These are phyloP conservation scores for Idris sp. DNA, from an alignment of 1,140 invertebrate genomes.

Conservation along the genomic window DNA sequence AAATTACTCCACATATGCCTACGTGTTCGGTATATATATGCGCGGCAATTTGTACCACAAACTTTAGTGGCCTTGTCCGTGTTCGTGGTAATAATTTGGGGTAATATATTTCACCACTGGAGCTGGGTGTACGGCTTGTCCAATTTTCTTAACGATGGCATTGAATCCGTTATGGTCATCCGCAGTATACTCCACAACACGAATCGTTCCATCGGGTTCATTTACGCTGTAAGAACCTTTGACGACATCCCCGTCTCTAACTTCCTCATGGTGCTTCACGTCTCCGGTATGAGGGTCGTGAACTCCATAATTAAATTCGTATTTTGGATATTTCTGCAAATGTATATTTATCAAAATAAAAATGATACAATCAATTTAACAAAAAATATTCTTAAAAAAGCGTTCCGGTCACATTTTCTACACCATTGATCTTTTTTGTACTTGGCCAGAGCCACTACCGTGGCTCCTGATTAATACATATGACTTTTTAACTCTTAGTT, in stretches of 20 bases:
- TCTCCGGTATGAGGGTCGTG: constrained; percentile 52
- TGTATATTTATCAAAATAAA: too few species aligned
- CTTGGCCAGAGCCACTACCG: too few species aligned
- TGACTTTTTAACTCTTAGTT: too few species aligned
- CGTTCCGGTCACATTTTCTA: too few species aligned
- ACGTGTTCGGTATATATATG: too few species aligned
- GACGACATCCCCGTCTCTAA: constrained; percentile 38
- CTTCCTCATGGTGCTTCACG: constrained; percentile 48
- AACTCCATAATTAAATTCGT: constrained; percentile 53
- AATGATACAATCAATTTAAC: too few species aligned
- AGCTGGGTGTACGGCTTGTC: constrained; percentile 37
- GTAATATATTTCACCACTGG: constrained; percentile 38
- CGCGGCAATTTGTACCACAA: too few species aligned
- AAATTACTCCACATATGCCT: too few species aligned
- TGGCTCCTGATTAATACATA: too few species aligned
- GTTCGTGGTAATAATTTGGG: constrained; percentile 30
- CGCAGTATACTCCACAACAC: constrained; percentile 51
- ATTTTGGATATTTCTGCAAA: constrained; percentile 42
- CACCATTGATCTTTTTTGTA: too few species aligned
- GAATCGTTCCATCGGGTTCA: constrained; percentile 57
- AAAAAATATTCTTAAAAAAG: too few species aligned
- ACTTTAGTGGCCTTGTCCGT: constrained; percentile 4
- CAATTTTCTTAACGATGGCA: constrained; percentile 53
- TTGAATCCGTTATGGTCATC: constrained; percentile 56
- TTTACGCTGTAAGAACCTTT: constrained; percentile 55